phyloP scores from a whole-genome alignment of 2,113 vertebrate genomes.

The Gavia stellata region DNA sequence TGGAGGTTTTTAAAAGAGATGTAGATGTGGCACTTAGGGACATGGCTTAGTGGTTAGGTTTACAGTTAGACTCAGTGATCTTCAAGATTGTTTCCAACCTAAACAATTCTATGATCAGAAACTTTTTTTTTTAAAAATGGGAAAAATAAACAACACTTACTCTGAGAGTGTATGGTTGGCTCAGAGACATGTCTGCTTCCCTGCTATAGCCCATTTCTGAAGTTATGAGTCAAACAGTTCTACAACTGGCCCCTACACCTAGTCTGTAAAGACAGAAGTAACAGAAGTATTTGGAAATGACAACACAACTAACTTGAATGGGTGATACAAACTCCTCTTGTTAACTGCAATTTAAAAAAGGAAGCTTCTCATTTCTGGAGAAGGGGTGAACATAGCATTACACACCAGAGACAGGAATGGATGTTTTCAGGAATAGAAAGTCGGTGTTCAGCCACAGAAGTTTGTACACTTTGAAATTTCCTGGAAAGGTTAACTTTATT shows the following conservation, averaged over 20 bases:
- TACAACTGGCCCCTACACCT: background rate
- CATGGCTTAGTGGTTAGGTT: no score
- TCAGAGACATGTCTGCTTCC: background rate
- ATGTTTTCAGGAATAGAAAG: background rate
- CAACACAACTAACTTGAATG: background rate
- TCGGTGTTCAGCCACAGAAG: background rate
- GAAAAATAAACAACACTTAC: background rate
- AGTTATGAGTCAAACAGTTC: no score
- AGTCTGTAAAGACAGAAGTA: background rate
- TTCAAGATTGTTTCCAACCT: no score
- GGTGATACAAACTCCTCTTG: background rate
- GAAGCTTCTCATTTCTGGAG: background rate
- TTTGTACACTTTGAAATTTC: background rate
- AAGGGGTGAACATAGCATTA: no score
- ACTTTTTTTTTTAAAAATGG: background rate
- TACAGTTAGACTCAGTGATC: no score
- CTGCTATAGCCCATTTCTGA: background rate
- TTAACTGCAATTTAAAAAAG: background rate
- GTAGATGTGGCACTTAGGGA: no score
- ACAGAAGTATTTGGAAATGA: background rate
- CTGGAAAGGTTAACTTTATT: slow-evolving; percentile 2
- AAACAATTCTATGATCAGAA: no score
- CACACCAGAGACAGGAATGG: background rate
- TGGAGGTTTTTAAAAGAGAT: no score
- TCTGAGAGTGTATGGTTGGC: background rate